Percentiles rank a stretch among this genome's conserved stretches.
These are phyloP conservation scores for Callospermophilus lateralis DNA, from an alignment of 2,113 vertebrate genomes.

Conservation along the genomic window DNA sequence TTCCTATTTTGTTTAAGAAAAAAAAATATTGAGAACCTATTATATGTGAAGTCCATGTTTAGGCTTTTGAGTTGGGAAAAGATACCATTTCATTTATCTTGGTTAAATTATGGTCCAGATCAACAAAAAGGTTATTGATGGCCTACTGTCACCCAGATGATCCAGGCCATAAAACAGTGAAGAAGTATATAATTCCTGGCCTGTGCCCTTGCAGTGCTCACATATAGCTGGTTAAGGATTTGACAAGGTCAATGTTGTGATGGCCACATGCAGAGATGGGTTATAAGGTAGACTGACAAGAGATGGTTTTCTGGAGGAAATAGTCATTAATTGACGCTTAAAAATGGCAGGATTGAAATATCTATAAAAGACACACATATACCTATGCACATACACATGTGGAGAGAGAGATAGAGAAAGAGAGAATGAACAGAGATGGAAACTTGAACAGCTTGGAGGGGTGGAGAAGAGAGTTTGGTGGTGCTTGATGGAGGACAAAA, in stretches of 20 bases:
- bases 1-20: slow-evolving; percentile 13
- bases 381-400: no score
- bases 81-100: not conserved
- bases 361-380: not conserved
- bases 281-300: not conserved
- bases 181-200: not conserved
- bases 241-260: not conserved
- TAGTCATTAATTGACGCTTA: not conserved
- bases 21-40: not conserved
- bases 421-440: not conserved
- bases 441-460: accelerated
- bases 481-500: not conserved
- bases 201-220: not conserved
- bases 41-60: not conserved
- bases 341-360: not conserved
- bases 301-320: not conserved
- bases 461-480: not conserved
- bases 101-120: not conserved
- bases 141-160: not conserved
- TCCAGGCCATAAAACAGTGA: not conserved
- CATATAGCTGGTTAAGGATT: not conserved
- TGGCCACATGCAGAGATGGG: not conserved
- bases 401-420: no score
- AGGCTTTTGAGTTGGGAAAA: not conserved
- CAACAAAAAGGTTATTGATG: not conserved